Conservation (phyloP, 1,140 invertebrate genomes). For the Conopomorpha cramerella region DNA sequence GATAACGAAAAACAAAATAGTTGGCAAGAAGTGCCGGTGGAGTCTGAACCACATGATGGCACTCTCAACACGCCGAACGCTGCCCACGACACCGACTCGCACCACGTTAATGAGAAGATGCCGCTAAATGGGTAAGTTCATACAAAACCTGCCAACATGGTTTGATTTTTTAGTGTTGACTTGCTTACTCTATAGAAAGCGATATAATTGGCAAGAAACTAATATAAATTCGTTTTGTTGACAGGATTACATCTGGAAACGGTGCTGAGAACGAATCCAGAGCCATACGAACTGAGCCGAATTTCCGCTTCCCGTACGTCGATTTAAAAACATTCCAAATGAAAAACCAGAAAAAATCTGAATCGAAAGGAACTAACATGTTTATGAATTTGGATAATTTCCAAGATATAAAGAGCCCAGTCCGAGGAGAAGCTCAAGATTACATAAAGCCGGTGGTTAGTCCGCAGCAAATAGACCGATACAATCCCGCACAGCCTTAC, state of each 20-base stretch:
- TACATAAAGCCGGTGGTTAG: constrained; percentile 27
- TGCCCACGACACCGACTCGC: too few species aligned
- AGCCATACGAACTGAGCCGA: constrained; percentile 41
- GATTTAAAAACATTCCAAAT: constrained; percentile 46
- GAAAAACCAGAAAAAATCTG: constrained; percentile 25
- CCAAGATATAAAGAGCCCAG: constrained; percentile 34
- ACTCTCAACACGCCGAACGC: too few species aligned
- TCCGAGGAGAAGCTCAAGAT: constrained; percentile 48
- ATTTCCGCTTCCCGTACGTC: constrained; percentile 41
- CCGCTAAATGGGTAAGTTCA: constrained; percentile 39
- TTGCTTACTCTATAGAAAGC: too few species aligned
- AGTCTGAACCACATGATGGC: too few species aligned
- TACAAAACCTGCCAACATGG: too few species aligned
- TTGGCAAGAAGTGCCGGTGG: constrained; percentile 36
- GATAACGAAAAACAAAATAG: constrained; percentile 35
- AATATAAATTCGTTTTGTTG: constrained; percentile 8
- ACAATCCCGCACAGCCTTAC: constrained; percentile 55
- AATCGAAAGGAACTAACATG: constrained; percentile 22
- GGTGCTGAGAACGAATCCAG: constrained; percentile 51
- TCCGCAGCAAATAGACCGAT: constrained; percentile 31
- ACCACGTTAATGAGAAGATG: constrained; percentile 32
- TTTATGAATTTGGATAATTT: constrained; percentile 39
- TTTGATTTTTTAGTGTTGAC: too few species aligned
- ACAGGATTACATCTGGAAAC: constrained; percentile 34
- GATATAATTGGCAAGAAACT: background rate